These are phyloP conservation scores for Amblyjoppa fuscipennis DNA, from an alignment of 2,888 invertebrate genomes.

Conservation along the genomic window DNA sequence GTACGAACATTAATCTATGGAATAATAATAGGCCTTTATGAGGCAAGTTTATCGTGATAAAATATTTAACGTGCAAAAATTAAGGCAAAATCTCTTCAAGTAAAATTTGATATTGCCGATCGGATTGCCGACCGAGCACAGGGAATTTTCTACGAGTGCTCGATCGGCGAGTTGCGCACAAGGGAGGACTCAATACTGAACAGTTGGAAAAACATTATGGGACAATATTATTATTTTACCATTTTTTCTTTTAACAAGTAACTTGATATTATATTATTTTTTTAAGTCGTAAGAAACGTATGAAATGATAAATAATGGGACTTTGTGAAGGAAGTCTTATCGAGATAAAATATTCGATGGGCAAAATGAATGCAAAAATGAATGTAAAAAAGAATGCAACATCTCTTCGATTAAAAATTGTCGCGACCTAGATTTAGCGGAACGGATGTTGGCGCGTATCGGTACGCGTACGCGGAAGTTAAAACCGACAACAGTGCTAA, in stretches of 20 bases:
- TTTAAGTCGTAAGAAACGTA: no score
- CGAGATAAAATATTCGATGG: not conserved
- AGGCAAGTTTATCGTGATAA: no score
- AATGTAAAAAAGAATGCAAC: not conserved
- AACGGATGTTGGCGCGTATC: conserved; percentile 11
- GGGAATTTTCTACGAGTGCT: not conserved
- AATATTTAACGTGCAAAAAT: no score
- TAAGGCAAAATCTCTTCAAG: no score
- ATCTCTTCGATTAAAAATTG: not conserved
- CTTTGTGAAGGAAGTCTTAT: not conserved
- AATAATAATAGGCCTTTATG: no score
- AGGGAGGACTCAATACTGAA: not conserved
- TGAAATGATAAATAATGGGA: not conserved
- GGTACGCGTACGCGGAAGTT: conserved; percentile 14
- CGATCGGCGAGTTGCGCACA: not conserved
- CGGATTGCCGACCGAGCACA: not conserved
- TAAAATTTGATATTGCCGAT: not conserved
- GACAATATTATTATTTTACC: no score
- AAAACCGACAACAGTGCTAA: not conserved
- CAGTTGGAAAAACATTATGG: not conserved
- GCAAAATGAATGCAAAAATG: no score
- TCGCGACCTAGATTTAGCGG: not conserved
- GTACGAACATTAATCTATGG: no score
- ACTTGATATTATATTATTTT: no score
- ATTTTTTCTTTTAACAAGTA: no score